Percentiles rank a stretch among this genome's conserved stretches.
Evolutionary conservation across 1,140 invertebrate species (phyloP).

Genomic region (Scaptomyza graminum): DNA sequence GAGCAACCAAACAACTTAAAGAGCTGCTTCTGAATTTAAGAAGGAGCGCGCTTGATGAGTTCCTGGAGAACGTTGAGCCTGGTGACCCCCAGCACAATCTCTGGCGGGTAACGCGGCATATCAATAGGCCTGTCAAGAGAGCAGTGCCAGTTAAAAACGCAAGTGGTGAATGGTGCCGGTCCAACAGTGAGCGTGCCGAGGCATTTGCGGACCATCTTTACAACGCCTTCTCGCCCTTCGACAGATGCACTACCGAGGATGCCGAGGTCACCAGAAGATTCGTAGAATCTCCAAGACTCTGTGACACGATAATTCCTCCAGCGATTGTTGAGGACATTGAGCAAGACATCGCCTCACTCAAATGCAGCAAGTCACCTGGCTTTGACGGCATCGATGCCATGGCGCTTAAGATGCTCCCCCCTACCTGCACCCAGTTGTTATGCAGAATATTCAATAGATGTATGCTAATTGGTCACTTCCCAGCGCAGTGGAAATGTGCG

Average conservation of each 20-base stretch:
- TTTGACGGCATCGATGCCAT: too few relatives aligned
- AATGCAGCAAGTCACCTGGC: too few relatives aligned
- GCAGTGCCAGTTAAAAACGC: neutral
- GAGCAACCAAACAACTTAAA: neutral
- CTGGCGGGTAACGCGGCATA: neutral
- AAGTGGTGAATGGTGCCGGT: neutral
- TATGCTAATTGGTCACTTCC: too few relatives aligned
- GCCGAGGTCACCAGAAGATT: too few relatives aligned
- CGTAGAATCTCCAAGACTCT: too few relatives aligned
- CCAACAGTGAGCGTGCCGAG: neutral
- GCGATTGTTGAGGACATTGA: too few relatives aligned
- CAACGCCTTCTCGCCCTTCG: neutral
- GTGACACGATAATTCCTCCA: too few relatives aligned
- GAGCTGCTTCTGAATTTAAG: neutral
- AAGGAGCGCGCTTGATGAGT: neutral
- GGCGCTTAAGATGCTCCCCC: too few relatives aligned
- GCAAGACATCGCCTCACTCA: too few relatives aligned
- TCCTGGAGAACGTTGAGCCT: neutral
- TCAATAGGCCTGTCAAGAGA: neutral
- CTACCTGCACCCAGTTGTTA: too few relatives aligned
- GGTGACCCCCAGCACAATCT: neutral
- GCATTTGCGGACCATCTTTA: neutral
- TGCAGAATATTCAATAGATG: too few relatives aligned
- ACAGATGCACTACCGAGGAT: neutral
- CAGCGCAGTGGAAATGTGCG: too few relatives aligned